These are phyloP conservation scores for Notiomystis cincta DNA, from an alignment of 2,113 vertebrate genomes.

Conservation along the genomic window DNA sequence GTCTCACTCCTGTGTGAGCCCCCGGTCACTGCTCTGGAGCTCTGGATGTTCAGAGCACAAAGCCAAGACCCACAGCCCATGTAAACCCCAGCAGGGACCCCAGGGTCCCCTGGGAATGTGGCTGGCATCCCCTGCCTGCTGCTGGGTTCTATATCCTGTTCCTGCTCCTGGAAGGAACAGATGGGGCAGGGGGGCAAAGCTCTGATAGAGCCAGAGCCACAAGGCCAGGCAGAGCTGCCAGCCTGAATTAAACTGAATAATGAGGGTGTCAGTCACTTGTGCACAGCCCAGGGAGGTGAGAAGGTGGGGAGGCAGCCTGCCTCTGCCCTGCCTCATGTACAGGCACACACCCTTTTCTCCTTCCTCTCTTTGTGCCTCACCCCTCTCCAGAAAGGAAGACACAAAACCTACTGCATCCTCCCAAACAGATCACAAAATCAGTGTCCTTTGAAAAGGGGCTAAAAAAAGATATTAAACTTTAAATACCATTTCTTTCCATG, in stretches of 20 bases:
- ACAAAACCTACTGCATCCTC: slow-evolving; percentile 17
- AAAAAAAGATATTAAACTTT: slow-evolving; percentile 69
- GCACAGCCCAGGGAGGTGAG: neutral
- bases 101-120: neutral
- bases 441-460: slow-evolving; percentile 54
- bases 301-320: neutral
- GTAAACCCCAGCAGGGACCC: neutral
- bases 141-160: neutral
- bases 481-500: slow-evolving; percentile 69
- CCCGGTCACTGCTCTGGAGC: neutral
- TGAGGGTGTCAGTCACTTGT: slow-evolving; percentile 18
- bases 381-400: neutral
- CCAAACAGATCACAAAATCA: slow-evolving; percentile 55
- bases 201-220: neutral
- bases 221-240: neutral
- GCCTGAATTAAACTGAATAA: slow-evolving; percentile 34
- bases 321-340: neutral
- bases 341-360: neutral
- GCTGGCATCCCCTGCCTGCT: neutral
- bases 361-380: neutral
- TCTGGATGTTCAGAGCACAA: neutral
- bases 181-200: neutral
- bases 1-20: neutral
- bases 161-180: neutral
- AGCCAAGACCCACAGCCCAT: neutral